Percentiles rank a stretch among this genome's conserved stretches.
These are phyloP conservation scores for zebrafish (Danio rerio) DNA, from an alignment of 2,113 vertebrate genomes.

Conservation along the genomic window GRCz12tu NC_133198.1:28468001-28468500, in stretches of 20 bases:
- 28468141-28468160: conserved; percentile 98
- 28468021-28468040: conserved; percentile 85
- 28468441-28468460: too few species aligned
- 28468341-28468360: too few species aligned
- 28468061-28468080: conserved; percentile 91
- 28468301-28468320: too few species aligned
- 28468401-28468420: too few species aligned
- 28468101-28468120: conserved; percentile 93
- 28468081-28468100: conserved; percentile 98
- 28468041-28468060: conserved; percentile 93
- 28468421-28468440: too few species aligned
- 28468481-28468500: too few species aligned
- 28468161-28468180: conserved; percentile 98
- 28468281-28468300: too few species aligned
- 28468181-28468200: conserved; percentile 93
- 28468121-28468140: conserved; percentile 98
- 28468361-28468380: too few species aligned
- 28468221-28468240: neutral
- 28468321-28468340: too few species aligned
- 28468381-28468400: too few species aligned
- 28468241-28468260: neutral
- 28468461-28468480: too few species aligned
- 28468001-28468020: neutral
- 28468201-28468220: conserved; percentile 87
- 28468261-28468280: neutral